Conservation (phyloP, 2,113 vertebrate genomes). For the Epinephelus cyanopodus region DNA sequence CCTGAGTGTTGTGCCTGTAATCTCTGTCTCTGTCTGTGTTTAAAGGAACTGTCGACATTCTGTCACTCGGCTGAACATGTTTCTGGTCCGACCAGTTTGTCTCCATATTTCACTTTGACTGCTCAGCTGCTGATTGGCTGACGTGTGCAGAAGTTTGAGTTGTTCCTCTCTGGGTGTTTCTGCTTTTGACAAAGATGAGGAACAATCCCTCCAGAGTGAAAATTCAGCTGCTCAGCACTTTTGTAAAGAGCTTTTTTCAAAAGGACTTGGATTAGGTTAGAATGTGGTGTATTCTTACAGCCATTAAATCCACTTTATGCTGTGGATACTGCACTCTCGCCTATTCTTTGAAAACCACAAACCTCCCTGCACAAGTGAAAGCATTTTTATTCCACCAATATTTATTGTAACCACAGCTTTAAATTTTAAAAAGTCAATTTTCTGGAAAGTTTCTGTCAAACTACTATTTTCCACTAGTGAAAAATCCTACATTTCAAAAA, state of each 20-base stretch:
- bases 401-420: too few relatives aligned
- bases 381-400: too few relatives aligned
- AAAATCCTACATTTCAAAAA: too few relatives aligned
- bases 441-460: too few relatives aligned
- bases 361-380: too few relatives aligned
- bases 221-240: background rate
- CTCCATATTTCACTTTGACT: conserved; percentile 47
- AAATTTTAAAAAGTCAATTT: too few relatives aligned
- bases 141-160: background rate
- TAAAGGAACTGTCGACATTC: background rate
- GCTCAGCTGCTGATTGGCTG: conserved; percentile 32
- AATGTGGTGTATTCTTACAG: too few relatives aligned
- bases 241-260: background rate
- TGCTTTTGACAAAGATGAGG: conserved; percentile 3
- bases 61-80: background rate
- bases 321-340: too few relatives aligned
- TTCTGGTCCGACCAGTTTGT: conserved; percentile 66
- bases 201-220: background rate
- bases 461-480: too few relatives aligned
- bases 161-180: background rate
- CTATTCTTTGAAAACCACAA: too few relatives aligned
- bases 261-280: too few relatives aligned
- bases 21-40: background rate
- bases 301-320: too few relatives aligned
- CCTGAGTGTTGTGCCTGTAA: background rate